Evolutionary conservation across 2,113 vertebrate genomes (phyloP), one percentile per base, ranked within the genome.

Genomic region (Malurus cyaneus): DNA sequence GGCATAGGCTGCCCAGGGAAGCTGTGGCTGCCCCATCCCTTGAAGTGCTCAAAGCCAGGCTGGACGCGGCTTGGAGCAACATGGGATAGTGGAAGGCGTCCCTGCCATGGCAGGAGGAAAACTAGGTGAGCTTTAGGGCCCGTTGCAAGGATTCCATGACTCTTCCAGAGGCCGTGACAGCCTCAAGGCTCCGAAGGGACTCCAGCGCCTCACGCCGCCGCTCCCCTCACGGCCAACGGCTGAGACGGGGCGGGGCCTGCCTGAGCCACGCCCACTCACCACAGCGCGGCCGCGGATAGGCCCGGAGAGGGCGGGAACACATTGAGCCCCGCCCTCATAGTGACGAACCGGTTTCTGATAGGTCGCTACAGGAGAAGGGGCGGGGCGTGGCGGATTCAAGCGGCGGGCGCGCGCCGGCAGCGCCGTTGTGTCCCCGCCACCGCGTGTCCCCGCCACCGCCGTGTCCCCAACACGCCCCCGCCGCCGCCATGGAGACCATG

Each of bases 321-420:
- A 2, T 2, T 0, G 0, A 21, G 7, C 5, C 20, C 20, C 44
- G 31, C 72, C 72, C 56, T 6, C 1, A 0, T 0, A 0, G 1
- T 12, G 26, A 26, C 62, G 21, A 0, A 0, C 0, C 6, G 1
- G 4, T 0, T 9, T 28, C 4, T 54, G n/a, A 87, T 70, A 61
- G 73, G 61, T 5, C 19, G 3, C 7, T 1, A 14, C 0, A 7
- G 18, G 5, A 0, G 6, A 0, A 13, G 31, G 31, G 34, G 65
- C 9, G 65, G 36, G 4, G 16, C 24, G 32, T 1, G 24, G 24
- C 6, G 5, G 14, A 79, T 91, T 91, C 52, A 79, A 91, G 66
- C 9, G 1, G 44, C 1, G 28, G 42, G 36, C 3, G 11, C 72
- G 28, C 32, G 3, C 2, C 0, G 1, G 10, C 0, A 18, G 1